These are phyloP conservation scores for Bombus breviceps DNA, from an alignment of 1,140 invertebrate genomes.

Conservation along the genomic window DNA sequence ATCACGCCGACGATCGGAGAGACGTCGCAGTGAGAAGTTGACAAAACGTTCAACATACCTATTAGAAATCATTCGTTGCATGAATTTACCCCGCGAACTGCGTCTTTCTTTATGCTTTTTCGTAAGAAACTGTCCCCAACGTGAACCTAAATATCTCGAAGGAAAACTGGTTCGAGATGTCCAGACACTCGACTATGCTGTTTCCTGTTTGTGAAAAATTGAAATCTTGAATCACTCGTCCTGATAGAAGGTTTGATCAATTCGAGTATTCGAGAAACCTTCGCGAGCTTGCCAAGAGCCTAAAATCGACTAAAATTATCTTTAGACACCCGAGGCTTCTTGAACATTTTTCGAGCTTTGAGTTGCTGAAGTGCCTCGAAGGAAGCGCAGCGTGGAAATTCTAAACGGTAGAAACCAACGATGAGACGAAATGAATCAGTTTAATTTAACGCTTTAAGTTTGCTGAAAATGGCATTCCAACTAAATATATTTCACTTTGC, in stretches of 20 bases:
- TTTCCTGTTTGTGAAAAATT: too few relatives aligned
- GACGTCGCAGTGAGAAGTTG: slow-evolving; percentile 19
- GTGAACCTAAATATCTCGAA: not conserved
- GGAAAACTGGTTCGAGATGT: not conserved
- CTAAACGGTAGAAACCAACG: not conserved
- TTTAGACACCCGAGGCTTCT: not conserved
- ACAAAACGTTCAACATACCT: slow-evolving; percentile 7
- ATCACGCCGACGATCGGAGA: slow-evolving; percentile 24
- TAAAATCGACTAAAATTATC: not conserved
- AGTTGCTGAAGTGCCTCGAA: too few relatives aligned
- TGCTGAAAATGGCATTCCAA: not conserved
- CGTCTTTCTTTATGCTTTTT: not conserved
- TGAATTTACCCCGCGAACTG: slow-evolving; percentile 55
- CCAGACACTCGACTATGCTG: not conserved
- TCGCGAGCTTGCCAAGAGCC: not conserved
- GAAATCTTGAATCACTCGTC: too few relatives aligned
- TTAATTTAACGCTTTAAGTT: not conserved
- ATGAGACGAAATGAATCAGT: too few relatives aligned
- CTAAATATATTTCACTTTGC: not conserved
- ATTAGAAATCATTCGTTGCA: slow-evolving; percentile 53
- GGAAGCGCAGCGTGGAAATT: not conserved
- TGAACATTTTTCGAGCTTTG: not conserved
- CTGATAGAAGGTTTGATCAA: too few relatives aligned
- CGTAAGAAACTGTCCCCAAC: slow-evolving; percentile 12
- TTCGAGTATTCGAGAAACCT: too few relatives aligned